A percentile compares a stretch with the other conserved stretches of the same genome.
Conservation (phyloP, 2,797 vertebrate genomes). For the Epinephelus malabaricus region DNA sequence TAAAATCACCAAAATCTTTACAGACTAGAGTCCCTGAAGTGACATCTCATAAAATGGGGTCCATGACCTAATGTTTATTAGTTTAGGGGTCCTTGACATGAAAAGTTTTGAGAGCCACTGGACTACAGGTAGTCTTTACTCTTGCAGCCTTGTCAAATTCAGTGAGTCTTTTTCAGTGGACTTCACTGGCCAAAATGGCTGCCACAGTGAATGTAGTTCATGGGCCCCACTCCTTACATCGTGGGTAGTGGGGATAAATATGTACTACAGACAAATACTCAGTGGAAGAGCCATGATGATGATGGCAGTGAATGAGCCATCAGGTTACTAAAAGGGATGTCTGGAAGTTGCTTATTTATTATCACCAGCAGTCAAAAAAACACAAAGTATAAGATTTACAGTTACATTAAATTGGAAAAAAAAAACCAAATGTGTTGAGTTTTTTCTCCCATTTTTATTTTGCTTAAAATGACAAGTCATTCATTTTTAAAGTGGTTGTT, state of each 20-base stretch:
- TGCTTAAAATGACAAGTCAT: neutral
- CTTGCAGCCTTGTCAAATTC: conserved; percentile 76
- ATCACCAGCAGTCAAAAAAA: neutral
- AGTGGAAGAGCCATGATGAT: neutral
- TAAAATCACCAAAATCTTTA: too few relatives aligned
- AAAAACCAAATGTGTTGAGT: neutral
- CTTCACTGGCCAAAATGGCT: conserved; percentile 78
- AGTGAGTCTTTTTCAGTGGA: conserved; percentile 61
- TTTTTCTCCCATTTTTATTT: neutral
- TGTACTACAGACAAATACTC: conserved; percentile 57
- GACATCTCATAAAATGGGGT: too few relatives aligned
- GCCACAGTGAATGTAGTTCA: conserved; percentile 75
- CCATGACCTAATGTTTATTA: too few relatives aligned
- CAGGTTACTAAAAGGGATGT: neutral
- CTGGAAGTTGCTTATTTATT: neutral
- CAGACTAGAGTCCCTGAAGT: too few relatives aligned
- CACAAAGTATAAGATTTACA: neutral
- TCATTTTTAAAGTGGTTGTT: neutral
- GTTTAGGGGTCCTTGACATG: too few relatives aligned
- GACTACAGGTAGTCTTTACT: neutral
- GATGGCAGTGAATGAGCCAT: neutral
- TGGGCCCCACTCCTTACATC: conserved; percentile 49
- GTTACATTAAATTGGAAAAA: neutral
- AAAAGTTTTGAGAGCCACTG: too few relatives aligned
- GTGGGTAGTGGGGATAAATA: conserved; percentile 65